Percentiles rank a stretch among this genome's conserved stretches.
phyloP scores from a whole-genome alignment of 2,797 vertebrate genomes.

The Hemitrygon akajei region DNA sequence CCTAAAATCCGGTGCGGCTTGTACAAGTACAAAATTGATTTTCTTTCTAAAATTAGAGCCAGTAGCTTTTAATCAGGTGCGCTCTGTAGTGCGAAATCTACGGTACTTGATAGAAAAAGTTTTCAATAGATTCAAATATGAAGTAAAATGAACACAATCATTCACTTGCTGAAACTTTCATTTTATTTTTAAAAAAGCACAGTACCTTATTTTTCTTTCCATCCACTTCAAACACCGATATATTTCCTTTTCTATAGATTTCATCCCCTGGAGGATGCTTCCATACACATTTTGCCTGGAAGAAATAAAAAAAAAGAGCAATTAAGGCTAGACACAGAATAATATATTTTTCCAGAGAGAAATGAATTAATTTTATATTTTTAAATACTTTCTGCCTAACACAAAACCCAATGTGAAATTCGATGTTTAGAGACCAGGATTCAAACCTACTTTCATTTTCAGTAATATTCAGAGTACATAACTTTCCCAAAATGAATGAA shows the following conservation, averaged over 20 bases:
- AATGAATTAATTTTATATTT: neutral
- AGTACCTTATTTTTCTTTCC: constrained; percentile 96
- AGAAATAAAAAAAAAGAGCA: constrained; percentile 31
- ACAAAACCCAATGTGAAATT: neutral
- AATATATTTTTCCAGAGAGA: neutral
- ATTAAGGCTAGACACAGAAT: neutral
- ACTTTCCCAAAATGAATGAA: neutral
- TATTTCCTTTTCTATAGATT: constrained; percentile 89
- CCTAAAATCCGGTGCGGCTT: too few relatives aligned
- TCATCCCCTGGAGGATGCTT: constrained; percentile 96
- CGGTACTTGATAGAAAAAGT: neutral
- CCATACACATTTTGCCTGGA: constrained; percentile 95
- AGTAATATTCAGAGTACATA: too few relatives aligned
- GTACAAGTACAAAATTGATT: too few relatives aligned
- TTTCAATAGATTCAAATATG: neutral
- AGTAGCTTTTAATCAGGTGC: too few relatives aligned
- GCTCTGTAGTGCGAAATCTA: too few relatives aligned
- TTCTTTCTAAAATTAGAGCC: too few relatives aligned
- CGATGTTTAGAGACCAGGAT: neutral
- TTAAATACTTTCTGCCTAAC: neutral
- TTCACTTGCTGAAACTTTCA: neutral
- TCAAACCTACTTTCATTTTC: neutral
- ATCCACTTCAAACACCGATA: constrained; percentile 96
- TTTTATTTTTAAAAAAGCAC: neutral
- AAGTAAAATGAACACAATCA: neutral